These are phyloP conservation scores for Hymenochirus boettgeri DNA, from an alignment of 2,113 vertebrate genomes.

Conservation along the genomic window DNA sequence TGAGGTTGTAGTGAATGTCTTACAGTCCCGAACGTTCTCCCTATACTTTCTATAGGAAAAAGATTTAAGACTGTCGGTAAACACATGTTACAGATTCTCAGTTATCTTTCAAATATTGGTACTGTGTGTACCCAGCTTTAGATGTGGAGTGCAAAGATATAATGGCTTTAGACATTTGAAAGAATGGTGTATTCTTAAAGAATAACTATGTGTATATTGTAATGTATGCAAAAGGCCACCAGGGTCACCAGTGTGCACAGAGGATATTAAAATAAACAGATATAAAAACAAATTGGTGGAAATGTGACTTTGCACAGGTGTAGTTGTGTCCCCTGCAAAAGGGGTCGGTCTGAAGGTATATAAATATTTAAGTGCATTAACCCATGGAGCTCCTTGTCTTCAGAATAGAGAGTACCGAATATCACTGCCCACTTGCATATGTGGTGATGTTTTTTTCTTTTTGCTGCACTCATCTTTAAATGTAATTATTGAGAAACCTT, in stretches of 20 bases:
- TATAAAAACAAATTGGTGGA: slow-evolving; percentile 37
- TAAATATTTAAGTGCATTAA: slow-evolving; percentile 7
- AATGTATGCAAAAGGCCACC: slow-evolving; percentile 38
- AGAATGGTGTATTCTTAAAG: slow-evolving; percentile 33
- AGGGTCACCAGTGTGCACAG: slow-evolving; percentile 35
- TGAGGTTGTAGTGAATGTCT: too few relatives aligned
- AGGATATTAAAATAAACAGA: slow-evolving; percentile 37
- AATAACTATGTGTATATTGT: slow-evolving; percentile 36
- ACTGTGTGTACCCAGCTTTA: too few relatives aligned
- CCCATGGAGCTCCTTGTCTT: not conserved
- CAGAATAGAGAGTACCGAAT: slow-evolving; percentile 2
- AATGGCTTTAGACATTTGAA: too few relatives aligned
- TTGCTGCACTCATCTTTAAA: too few relatives aligned
- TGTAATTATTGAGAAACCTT: too few relatives aligned
- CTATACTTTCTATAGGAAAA: too few relatives aligned
- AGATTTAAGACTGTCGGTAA: too few relatives aligned
- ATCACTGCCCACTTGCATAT: not conserved
- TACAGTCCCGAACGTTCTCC: too few relatives aligned
- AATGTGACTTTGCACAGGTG: slow-evolving; percentile 28
- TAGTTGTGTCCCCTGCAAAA: slow-evolving; percentile 24
- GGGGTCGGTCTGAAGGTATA: slow-evolving; percentile 19
- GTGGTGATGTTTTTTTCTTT: too few relatives aligned
- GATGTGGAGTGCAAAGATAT: too few relatives aligned
- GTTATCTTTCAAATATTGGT: too few relatives aligned
- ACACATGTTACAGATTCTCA: slow-evolving; percentile 2